These are phyloP conservation scores for Yponomeuta evonymella DNA, from an alignment of 2,888 invertebrate species.

Conservation along the genomic window DNA sequence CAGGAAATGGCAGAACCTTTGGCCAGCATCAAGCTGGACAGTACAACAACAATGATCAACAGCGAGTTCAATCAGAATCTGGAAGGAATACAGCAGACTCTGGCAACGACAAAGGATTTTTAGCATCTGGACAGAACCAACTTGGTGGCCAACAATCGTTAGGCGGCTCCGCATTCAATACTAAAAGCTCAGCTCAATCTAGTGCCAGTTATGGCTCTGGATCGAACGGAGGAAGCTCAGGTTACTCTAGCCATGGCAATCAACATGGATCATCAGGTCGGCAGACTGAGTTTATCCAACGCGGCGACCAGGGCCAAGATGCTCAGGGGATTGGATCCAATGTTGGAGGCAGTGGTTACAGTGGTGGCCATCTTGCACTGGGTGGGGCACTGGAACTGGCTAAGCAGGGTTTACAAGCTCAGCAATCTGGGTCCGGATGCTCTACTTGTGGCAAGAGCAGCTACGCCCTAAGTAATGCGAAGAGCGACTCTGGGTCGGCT, in stretches of 20 bases:
- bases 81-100: not conserved
- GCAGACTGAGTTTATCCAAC: not conserved
- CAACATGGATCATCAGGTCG: not conserved
- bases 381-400: constrained; percentile 49
- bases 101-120: not conserved
- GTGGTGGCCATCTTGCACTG: constrained; percentile 2
- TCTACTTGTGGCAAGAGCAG: constrained; percentile 53
- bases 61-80: not conserved
- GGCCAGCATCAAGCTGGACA: not conserved
- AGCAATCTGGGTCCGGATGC: constrained; percentile 37
- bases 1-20: not conserved
- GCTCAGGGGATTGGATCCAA: not conserved
- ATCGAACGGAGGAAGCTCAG: not conserved
- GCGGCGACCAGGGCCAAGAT: not conserved
- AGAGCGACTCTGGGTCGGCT: constrained; percentile 53
- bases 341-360: not conserved
- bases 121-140: too few relatives aligned
- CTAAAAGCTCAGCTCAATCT: not conserved
- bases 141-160: too few relatives aligned
- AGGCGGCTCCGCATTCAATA: not conserved
- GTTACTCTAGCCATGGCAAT: not conserved
- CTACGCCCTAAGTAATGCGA: constrained; percentile 64
- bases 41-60: not conserved
- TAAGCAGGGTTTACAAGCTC: constrained; percentile 44
- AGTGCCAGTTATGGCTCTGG: not conserved